A percentile compares a stretch with the other conserved stretches of the same genome.
These are phyloP conservation scores for Bombus polaris DNA, from an alignment of 1,140 invertebrate genomes.

Conservation along the genomic window DNA sequence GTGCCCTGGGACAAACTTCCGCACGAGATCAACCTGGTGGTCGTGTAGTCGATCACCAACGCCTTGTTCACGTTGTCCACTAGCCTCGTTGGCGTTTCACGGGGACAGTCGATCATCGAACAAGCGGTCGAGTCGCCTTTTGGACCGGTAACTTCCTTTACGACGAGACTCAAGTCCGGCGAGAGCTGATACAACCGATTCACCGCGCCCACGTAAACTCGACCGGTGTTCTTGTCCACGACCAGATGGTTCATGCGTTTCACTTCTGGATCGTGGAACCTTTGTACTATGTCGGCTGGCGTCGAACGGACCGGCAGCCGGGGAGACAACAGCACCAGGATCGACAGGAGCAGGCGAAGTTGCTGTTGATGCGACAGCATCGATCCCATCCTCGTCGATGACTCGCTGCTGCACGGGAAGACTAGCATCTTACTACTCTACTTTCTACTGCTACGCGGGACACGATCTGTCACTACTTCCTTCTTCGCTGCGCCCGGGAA, in stretches of 20 bases:
- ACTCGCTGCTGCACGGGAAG: constrained; percentile 59
- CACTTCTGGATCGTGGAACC: constrained; percentile 85
- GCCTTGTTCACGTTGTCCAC: constrained; percentile 98
- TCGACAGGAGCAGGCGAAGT: constrained; percentile 56
- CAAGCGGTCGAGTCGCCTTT: constrained; percentile 94
- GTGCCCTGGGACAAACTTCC: constrained; percentile 95
- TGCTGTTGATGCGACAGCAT: constrained; percentile 43
- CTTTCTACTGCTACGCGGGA: constrained; percentile 62
- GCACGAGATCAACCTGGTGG: constrained; percentile 95
- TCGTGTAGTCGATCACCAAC: constrained; percentile 95
- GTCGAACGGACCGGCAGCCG: constrained; percentile 79
- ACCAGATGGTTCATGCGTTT: constrained; percentile 92
- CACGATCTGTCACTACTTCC: constrained; percentile 55
- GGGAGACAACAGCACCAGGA: constrained; percentile 79
- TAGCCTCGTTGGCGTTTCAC: constrained; percentile 87
- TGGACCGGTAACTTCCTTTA: constrained; percentile 93
- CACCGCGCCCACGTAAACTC: constrained; percentile 96
- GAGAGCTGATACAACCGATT: constrained; percentile 97
- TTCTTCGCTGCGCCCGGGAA: constrained; percentile 53
- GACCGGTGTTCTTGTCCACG: constrained; percentile 95
- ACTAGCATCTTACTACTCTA: constrained; percentile 72
- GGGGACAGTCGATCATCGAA: constrained; percentile 92
- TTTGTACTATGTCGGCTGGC: constrained; percentile 85
- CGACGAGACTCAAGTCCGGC: constrained; percentile 90
- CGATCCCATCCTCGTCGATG: constrained; percentile 48